Conservation (phyloP, 2,113 vertebrate genomes). For the Plotosus lineatus region DNA sequence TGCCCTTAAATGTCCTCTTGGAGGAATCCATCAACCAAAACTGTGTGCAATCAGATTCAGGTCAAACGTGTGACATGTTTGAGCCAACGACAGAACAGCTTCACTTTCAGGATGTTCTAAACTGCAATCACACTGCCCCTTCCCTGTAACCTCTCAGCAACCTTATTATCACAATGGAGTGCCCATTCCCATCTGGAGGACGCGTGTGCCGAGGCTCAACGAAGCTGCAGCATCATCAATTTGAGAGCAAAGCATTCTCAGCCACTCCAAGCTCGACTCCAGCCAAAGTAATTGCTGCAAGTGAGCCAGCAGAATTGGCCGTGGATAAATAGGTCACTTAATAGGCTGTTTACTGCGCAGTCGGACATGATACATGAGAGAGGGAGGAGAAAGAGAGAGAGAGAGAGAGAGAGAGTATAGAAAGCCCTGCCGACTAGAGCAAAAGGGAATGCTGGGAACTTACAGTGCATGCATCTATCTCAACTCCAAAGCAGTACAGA, state of each 20-base stretch:
- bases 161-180: constrained; percentile 46
- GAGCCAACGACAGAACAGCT: background rate
- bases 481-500: background rate
- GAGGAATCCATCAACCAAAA: background rate
- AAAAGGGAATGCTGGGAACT: constrained; percentile 22
- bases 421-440: background rate
- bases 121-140: constrained; percentile 12
- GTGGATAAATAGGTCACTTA: constrained; percentile 79
- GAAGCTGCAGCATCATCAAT: constrained; percentile 50
- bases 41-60: background rate
- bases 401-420: constrained; percentile 50
- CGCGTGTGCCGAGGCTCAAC: background rate
- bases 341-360: constrained; percentile 75
- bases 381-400: too few relatives aligned
- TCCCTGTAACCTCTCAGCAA: constrained; percentile 12
- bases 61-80: constrained; percentile 1
- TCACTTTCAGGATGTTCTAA: background rate
- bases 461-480: constrained; percentile 6
- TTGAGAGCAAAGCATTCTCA: constrained; percentile 61
- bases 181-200: constrained; percentile 29
- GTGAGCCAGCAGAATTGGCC: constrained; percentile 72
- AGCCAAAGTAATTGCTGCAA: constrained; percentile 74
- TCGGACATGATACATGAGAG: constrained; percentile 71
- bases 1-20: background rate
- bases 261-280: constrained; percentile 61